These are phyloP conservation scores for Pimephales promelas DNA, from an alignment of 2,113 vertebrate species.

Conservation along the genomic window DNA sequence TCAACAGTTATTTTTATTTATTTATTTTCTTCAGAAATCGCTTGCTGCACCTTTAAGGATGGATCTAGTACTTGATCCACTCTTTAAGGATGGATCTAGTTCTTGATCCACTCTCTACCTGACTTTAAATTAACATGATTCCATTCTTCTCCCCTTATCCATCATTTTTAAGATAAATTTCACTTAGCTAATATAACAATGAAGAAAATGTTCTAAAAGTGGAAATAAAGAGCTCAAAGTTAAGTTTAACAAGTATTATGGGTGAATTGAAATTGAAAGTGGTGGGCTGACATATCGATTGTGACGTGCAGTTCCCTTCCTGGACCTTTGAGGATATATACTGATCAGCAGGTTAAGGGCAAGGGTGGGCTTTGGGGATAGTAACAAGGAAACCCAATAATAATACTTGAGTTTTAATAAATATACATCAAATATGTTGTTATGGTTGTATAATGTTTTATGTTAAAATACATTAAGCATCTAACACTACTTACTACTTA, in stretches of 20 bases:
- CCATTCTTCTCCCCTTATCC: too few relatives aligned
- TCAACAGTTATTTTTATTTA: too few relatives aligned
- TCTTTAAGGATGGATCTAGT: too few relatives aligned
- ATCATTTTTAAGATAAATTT: too few relatives aligned
- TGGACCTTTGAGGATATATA: neutral
- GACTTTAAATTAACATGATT: too few relatives aligned
- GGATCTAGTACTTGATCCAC: too few relatives aligned
- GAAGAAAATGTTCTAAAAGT: too few relatives aligned
- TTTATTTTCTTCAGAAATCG: too few relatives aligned
- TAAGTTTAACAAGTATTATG: neutral
- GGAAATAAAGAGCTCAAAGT: neutral
- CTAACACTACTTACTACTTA: neutral
- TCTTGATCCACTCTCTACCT: too few relatives aligned
- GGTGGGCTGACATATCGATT: neutral
- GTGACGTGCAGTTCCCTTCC: neutral
- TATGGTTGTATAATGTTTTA: neutral
- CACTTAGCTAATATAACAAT: too few relatives aligned
- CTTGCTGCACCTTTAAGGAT: too few relatives aligned
- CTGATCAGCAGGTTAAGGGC: neutral
- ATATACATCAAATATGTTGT: neutral
- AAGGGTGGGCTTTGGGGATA: neutral
- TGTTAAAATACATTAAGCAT: neutral
- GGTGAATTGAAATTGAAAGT: neutral
- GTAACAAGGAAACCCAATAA: neutral
- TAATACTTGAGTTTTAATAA: neutral